Percentiles rank a stretch among this genome's conserved stretches.
Conservation (phyloP, 1,140 invertebrate genomes). For the Argopecten irradians region DNA sequence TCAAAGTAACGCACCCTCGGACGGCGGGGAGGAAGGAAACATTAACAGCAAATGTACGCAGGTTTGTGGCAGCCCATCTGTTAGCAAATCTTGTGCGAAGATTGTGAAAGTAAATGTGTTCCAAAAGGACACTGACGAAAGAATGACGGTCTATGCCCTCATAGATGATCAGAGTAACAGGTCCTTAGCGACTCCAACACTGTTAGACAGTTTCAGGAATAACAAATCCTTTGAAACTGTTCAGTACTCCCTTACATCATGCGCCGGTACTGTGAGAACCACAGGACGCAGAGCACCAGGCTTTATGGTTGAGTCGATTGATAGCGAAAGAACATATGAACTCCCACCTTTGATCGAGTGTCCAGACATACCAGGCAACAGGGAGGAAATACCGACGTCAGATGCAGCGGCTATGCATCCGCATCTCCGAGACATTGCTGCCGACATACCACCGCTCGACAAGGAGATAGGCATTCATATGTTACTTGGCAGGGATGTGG, state of each 20-base stretch:
- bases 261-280: slow-evolving; percentile 17
- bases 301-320: not conserved
- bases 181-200: not conserved
- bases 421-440: slow-evolving; percentile 41
- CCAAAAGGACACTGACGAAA: not conserved
- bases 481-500: slow-evolving; percentile 47
- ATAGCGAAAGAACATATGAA: not conserved
- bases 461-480: slow-evolving; percentile 32
- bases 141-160: not conserved
- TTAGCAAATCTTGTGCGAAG: slow-evolving; percentile 34
- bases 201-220: slow-evolving; percentile 30
- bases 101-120: slow-evolving; percentile 11
- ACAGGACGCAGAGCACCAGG: not conserved
- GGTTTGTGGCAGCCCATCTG: not conserved
- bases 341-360: slow-evolving; percentile 43
- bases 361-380: slow-evolving; percentile 31
- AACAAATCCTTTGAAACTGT: not conserved
- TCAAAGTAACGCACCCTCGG: not conserved
- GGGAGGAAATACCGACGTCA: slow-evolving; percentile 37
- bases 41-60: not conserved
- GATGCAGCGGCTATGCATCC: not conserved
- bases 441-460: slow-evolving; percentile 38
- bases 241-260: slow-evolving; percentile 24
- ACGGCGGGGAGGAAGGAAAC: slow-evolving; percentile 23
- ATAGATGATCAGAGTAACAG: slow-evolving; percentile 49